Evolutionary conservation across 2,888 invertebrate species (phyloP).

Genomic region (Callimorpha dominula): DNA sequence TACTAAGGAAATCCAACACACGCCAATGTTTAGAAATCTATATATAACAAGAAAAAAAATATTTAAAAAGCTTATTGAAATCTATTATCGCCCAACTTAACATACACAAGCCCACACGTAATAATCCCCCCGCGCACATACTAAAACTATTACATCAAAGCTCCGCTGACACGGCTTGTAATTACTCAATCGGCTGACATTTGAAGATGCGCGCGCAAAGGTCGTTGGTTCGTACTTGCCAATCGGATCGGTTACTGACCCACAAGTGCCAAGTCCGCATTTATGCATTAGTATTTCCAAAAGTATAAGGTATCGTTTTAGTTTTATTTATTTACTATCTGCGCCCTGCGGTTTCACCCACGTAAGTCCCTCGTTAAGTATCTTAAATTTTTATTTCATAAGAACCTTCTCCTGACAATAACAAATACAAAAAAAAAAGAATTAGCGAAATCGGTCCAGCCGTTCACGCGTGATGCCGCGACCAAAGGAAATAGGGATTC

Average conservation of each 20-base stretch:
- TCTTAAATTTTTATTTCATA: too few relatives aligned
- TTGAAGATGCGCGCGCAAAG: conserved; percentile 71
- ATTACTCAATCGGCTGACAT: conserved; percentile 77
- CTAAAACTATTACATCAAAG: conserved; percentile 52
- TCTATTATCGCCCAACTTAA: not conserved
- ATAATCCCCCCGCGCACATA: conserved; percentile 24
- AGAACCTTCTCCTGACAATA: too few relatives aligned
- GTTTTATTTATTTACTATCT: conserved; percentile 13
- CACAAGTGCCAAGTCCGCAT: conserved; percentile 50
- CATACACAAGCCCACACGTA: conserved; percentile 6
- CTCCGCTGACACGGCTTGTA: conserved; percentile 50
- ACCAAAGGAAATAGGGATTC: too few relatives aligned
- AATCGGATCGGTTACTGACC: conserved; percentile 67
- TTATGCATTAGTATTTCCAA: conserved; percentile 29
- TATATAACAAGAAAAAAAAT: not conserved
- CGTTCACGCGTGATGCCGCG: too few relatives aligned
- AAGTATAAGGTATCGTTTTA: not conserved
- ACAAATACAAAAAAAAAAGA: too few relatives aligned
- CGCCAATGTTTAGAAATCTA: not conserved
- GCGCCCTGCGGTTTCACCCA: too few relatives aligned
- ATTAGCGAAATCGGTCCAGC: too few relatives aligned
- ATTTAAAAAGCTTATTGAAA: not conserved
- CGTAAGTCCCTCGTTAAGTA: too few relatives aligned
- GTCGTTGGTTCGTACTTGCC: conserved; percentile 60
- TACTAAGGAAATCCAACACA: not conserved